Evolutionary conservation across 1,140 invertebrate species (phyloP), one percentile per base, ranked within the genome.

Genomic region (Anastatus disparis): DNA sequence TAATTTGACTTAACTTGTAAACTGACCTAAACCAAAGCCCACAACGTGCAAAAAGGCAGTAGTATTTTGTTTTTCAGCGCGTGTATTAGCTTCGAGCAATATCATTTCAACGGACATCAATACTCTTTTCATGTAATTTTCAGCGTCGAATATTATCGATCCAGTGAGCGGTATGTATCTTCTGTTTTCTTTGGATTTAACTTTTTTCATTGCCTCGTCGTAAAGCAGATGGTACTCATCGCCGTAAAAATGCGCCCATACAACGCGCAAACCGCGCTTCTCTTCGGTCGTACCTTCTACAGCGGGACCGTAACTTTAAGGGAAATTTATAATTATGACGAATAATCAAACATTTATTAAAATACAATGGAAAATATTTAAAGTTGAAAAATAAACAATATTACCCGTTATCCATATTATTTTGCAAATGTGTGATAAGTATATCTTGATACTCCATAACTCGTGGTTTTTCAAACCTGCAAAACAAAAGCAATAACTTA

Each of bases 401-500:
- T 77, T 83, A 90, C 74, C 89, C 89, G 29, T 85, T 82, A 12
- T 82, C 77, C 4, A 73, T 56, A 13, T 80, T 87, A 70, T 90
- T 90, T 72, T 90, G 89, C 2, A 77, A 53, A 35, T 81, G 77
- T 0, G 84, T 84, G 7, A 89, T 75, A 0, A 89, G 68, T 52
- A 89, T 87, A 64, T 90, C 89, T 70, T 89, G 87, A 72, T 85
- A 89, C 68, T 90, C 89, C 89, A 90, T 89, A 1, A 85, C 74
- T 29, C 83, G 78, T 12, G 78, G 74, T 35, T 82, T 84, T 64
- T 81, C 79, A 8, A 89, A 82, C 29, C 89, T 85, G 22, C 3
- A 20, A 42, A 29, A 17, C 15, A 27, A 27, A 26, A 48, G 8
- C 42, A 44, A 44, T n/a, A n/a, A n/a, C n/a, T n/a, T n/a, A n/a